Conservation (phyloP, 2,113 vertebrate species). For the Mesembrinibis cayennensis region DNA sequence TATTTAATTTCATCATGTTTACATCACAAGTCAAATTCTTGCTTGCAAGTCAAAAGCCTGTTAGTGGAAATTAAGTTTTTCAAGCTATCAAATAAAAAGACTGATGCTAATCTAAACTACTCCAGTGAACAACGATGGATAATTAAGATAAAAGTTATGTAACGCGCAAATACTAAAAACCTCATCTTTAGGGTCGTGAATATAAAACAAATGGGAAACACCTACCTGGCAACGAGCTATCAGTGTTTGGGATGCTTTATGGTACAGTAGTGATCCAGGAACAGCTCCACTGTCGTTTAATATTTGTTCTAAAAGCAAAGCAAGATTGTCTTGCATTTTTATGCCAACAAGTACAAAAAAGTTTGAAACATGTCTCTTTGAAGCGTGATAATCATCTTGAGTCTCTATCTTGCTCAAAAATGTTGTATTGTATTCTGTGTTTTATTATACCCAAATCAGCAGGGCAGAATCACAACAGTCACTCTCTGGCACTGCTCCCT, state of each 20-base stretch:
- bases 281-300: neutral
- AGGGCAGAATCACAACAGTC: neutral
- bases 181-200: neutral
- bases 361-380: neutral
- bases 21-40: neutral
- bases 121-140: neutral
- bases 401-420: neutral
- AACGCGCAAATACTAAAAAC: neutral
- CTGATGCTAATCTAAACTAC: neutral
- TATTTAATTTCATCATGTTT: neutral
- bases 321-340: neutral
- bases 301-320: slow-evolving; percentile 60
- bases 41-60: neutral
- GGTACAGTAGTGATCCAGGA: slow-evolving; percentile 84
- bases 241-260: slow-evolving; percentile 77
- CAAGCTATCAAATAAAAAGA: neutral
- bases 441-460: neutral
- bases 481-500: neutral
- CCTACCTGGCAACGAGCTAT: slow-evolving; percentile 89
- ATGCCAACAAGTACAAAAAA: neutral
- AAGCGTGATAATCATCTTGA: neutral
- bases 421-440: neutral
- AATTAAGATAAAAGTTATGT: neutral
- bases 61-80: neutral
- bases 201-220: neutral